phyloP scores from a whole-genome alignment of 2,888 invertebrate genomes.

The Dryobotodes eremita region DNA sequence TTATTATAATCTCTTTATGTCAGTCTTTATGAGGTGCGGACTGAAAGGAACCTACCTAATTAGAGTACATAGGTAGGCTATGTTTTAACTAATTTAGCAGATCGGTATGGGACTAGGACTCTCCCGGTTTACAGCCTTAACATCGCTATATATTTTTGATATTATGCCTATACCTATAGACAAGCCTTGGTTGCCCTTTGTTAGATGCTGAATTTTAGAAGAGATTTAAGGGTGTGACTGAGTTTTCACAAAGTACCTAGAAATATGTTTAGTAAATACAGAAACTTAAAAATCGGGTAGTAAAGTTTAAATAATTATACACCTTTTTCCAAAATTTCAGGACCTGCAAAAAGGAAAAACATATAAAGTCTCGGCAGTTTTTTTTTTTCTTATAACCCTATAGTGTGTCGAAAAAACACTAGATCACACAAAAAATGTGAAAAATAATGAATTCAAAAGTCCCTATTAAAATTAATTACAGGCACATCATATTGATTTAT shows the following conservation, averaged over 20 bases:
- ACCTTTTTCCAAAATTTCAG: neutral
- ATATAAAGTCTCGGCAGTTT: neutral
- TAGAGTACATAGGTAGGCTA: neutral
- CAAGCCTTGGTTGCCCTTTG: too few species aligned
- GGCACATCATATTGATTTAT: slow-evolving; percentile 73
- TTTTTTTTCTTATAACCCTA: neutral
- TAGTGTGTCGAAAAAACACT: neutral
- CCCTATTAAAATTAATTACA: slow-evolving; percentile 65
- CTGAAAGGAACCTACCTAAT: neutral
- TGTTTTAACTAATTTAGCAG: neutral
- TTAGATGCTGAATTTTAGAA: too few species aligned
- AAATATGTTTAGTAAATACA: too few species aligned
- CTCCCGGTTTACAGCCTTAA: too few species aligned
- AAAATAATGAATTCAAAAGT: slow-evolving; percentile 36
- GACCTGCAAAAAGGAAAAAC: neutral
- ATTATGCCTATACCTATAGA: too few species aligned
- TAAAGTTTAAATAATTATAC: neutral
- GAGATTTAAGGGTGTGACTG: too few species aligned
- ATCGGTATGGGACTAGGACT: too few species aligned
- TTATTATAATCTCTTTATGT: neutral
- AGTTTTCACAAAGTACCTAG: too few species aligned
- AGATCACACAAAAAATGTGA: slow-evolving; percentile 14
- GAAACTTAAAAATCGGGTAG: too few species aligned
- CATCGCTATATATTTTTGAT: too few species aligned
- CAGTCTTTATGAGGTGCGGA: neutral